A percentile compares a stretch with the other conserved stretches of the same genome.
Conservation (phyloP, 2,113 vertebrate species). For the Pelecanus crispus region DNA sequence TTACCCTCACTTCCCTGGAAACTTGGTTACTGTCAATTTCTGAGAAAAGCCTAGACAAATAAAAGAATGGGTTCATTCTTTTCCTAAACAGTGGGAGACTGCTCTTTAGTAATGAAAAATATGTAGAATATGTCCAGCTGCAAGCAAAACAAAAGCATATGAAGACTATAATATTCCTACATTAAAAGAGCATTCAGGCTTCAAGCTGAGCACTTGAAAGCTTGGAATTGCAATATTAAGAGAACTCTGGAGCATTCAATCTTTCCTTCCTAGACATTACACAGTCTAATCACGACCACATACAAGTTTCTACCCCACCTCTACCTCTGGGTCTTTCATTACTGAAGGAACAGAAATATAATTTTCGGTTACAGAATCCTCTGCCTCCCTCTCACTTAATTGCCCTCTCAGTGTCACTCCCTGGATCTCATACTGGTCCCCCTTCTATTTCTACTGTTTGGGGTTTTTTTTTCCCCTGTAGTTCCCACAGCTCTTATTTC, state of each 20-base stretch:
- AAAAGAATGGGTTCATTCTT: neutral
- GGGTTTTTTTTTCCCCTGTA: too few relatives aligned
- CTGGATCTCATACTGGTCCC: too few relatives aligned
- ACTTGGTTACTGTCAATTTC: neutral
- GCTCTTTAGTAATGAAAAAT: neutral
- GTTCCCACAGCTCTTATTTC: too few relatives aligned
- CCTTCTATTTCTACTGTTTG: too few relatives aligned
- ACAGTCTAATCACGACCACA: neutral
- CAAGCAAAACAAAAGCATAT: neutral
- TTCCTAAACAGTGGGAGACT: neutral
- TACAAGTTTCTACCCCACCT: too few relatives aligned
- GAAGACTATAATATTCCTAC: neutral
- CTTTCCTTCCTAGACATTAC: neutral
- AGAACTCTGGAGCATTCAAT: neutral
- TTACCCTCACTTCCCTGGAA: conserved; percentile 1
- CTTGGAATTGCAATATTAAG: neutral
- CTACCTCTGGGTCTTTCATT: neutral
- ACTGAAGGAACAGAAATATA: neutral
- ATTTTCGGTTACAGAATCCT: neutral
- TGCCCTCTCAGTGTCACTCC: too few relatives aligned
- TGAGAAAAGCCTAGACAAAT: conserved; percentile 27
- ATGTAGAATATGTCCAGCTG: neutral
- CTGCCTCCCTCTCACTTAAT: too few relatives aligned
- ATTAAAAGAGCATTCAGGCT: neutral
- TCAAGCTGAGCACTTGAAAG: neutral